phyloP scores from a whole-genome alignment of 2,888 invertebrate species.

The Isotomurus palustris region DNA sequence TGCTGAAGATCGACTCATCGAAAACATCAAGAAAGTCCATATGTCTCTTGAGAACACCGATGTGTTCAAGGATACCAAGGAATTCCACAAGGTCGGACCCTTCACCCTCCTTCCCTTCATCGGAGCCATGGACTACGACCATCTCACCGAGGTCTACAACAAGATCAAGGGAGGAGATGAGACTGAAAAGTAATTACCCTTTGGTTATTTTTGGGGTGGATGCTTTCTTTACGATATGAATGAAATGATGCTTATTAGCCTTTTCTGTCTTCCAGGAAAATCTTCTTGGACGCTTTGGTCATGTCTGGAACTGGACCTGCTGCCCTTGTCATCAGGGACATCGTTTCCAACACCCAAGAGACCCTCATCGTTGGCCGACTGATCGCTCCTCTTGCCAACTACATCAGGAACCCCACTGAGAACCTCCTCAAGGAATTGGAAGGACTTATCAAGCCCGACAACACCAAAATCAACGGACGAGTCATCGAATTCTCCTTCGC shows the following conservation, averaged over 20 bases:
- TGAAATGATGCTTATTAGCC: not conserved
- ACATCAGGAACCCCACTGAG: slow-evolving; percentile 46
- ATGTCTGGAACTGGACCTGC: slow-evolving; percentile 43
- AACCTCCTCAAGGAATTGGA: slow-evolving; percentile 45
- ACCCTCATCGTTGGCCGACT: slow-evolving; percentile 33
- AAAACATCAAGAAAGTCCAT: slow-evolving; percentile 36
- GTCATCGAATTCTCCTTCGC: slow-evolving; percentile 45
- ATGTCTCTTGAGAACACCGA: slow-evolving; percentile 34
- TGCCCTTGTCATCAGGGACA: slow-evolving; percentile 42
- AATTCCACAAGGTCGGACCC: slow-evolving; percentile 43
- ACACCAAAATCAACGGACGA: slow-evolving; percentile 32
- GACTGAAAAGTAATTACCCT: slow-evolving; percentile 36
- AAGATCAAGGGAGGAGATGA: slow-evolving; percentile 36
- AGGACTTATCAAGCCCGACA: slow-evolving; percentile 25
- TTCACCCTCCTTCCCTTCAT: slow-evolving; percentile 38
- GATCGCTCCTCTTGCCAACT: slow-evolving; percentile 35
- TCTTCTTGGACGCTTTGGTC: slow-evolving; percentile 44
- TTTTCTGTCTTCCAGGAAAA: slow-evolving; percentile 25
- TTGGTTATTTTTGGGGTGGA: not conserved
- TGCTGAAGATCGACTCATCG: slow-evolving; percentile 29
- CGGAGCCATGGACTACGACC: slow-evolving; percentile 38
- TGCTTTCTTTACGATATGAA: not conserved
- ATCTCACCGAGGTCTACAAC: slow-evolving; percentile 35
- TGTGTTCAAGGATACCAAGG: slow-evolving; percentile 37
- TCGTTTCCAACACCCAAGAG: slow-evolving; percentile 35